Conservation (phyloP, 64 coral and sea anemone genomes). For the Exaiptasia diaphana region DNA sequence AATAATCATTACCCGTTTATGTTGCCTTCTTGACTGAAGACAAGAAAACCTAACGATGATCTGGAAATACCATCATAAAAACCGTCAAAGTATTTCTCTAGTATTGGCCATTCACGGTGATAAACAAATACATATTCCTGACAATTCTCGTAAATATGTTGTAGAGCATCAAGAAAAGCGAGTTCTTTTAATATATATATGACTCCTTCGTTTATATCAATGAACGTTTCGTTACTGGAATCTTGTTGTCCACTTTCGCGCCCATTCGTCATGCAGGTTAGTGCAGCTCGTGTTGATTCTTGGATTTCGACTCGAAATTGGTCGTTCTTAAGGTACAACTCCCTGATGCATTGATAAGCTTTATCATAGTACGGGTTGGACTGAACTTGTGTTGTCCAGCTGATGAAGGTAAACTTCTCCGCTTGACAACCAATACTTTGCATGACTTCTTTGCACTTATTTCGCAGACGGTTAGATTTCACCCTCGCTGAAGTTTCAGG, state of each 20-base stretch:
- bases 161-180: slow-evolving; percentile 47
- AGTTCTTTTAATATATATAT: slow-evolving; percentile 76
- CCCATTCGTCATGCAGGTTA: slow-evolving; percentile 47
- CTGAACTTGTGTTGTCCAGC: slow-evolving; percentile 67
- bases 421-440: neutral
- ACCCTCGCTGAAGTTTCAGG: slow-evolving; percentile 72
- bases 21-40: no score
- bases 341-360: slow-evolving; percentile 39
- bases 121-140: slow-evolving; percentile 73
- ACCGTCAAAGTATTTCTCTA: slow-evolving; percentile 65
- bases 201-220: slow-evolving; percentile 68
- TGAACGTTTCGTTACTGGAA: neutral
- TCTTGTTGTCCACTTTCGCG: slow-evolving; percentile 13
- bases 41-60: slow-evolving; percentile 55
- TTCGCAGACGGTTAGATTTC: slow-evolving; percentile 57
- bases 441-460: slow-evolving; percentile 63
- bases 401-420: slow-evolving; percentile 37
- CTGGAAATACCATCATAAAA: slow-evolving; percentile 32
- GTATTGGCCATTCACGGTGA: slow-evolving; percentile 63
- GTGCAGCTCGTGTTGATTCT: slow-evolving; percentile 45
- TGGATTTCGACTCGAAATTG: slow-evolving; percentile 41
- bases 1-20: no score
- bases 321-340: slow-evolving; percentile 62
- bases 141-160: slow-evolving; percentile 58
- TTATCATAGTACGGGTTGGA: slow-evolving; percentile 21